Conservation (phyloP, 1,140 invertebrate genomes). For the Nephotettix cincticeps region DNA sequence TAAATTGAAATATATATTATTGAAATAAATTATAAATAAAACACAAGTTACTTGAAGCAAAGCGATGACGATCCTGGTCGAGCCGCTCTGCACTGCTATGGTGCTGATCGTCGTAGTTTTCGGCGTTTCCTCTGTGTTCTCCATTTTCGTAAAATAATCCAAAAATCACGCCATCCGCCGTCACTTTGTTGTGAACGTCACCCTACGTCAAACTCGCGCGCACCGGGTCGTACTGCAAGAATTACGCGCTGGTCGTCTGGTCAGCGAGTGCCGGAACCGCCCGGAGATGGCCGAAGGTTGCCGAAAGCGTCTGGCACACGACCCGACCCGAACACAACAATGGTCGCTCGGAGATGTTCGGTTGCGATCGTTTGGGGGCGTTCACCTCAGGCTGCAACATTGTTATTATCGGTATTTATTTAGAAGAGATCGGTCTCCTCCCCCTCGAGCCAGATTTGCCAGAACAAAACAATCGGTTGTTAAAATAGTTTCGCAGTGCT, state of each 20-base stretch:
- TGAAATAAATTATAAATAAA: background rate
- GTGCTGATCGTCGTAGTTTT: conserved; percentile 86
- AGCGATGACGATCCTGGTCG: conserved; percentile 83
- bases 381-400: too few relatives aligned
- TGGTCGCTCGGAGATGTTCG: background rate
- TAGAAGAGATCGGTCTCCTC: too few relatives aligned
- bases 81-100: conserved; percentile 85
- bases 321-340: background rate
- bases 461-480: too few relatives aligned
- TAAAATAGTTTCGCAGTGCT: too few relatives aligned
- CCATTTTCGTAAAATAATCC: background rate
- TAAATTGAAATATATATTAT: background rate
- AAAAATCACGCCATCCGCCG: background rate
- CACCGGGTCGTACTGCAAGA: background rate
- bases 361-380: background rate
- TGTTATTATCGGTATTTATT: too few relatives aligned
- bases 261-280: background rate
- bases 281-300: background rate
- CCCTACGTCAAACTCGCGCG: background rate
- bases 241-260: background rate
- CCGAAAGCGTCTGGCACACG: background rate
- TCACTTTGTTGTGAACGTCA: background rate
- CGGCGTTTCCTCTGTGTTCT: background rate
- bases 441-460: too few relatives aligned
- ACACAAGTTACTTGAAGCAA: conserved; percentile 78